Percentiles rank a stretch among this genome's conserved stretches.
Conservation (phyloP, 2,113 vertebrate genomes). For the Chunga burmeisteri region DNA sequence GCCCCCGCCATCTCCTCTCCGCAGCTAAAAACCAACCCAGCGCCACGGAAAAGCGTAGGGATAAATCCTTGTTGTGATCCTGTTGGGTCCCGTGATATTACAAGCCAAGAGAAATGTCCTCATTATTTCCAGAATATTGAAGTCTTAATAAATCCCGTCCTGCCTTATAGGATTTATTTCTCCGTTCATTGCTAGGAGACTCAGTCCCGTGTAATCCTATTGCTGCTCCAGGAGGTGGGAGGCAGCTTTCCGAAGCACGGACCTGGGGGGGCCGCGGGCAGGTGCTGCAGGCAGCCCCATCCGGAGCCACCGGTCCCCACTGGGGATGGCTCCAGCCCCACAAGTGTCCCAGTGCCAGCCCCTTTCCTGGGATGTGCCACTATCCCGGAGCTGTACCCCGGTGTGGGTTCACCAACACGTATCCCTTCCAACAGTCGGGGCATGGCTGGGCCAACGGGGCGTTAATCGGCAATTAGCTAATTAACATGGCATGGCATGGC, state of each 20-base stretch:
- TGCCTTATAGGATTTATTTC: constrained; percentile 65
- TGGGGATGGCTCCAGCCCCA: neutral
- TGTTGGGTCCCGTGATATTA: constrained; percentile 41
- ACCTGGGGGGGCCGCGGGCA: neutral
- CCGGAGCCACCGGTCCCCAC: accelerated
- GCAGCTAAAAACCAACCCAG: neutral
- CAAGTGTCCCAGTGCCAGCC: neutral
- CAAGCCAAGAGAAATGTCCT: constrained; percentile 55
- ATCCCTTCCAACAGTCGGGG: accelerated
- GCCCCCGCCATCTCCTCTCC: neutral
- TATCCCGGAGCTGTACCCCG: neutral
- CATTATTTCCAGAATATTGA: constrained; percentile 66
- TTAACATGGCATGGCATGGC: neutral
- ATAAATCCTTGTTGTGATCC: constrained; percentile 50
- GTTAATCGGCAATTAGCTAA: neutral
- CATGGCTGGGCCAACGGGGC: accelerated
- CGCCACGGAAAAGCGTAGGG: neutral
- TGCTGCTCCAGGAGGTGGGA: neutral
- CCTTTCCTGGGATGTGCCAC: neutral
- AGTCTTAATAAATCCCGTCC: constrained; percentile 61
- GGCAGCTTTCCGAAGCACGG: neutral
- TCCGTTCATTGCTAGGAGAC: constrained; percentile 40
- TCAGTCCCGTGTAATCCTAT: constrained; percentile 60
- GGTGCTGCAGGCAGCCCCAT: neutral
- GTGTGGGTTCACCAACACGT: accelerated